Percentiles rank a stretch among this genome's conserved stretches.
These are phyloP conservation scores for Meriones psammophilus DNA, from an alignment of 2,797 vertebrate genomes.

Conservation along the genomic window DNA sequence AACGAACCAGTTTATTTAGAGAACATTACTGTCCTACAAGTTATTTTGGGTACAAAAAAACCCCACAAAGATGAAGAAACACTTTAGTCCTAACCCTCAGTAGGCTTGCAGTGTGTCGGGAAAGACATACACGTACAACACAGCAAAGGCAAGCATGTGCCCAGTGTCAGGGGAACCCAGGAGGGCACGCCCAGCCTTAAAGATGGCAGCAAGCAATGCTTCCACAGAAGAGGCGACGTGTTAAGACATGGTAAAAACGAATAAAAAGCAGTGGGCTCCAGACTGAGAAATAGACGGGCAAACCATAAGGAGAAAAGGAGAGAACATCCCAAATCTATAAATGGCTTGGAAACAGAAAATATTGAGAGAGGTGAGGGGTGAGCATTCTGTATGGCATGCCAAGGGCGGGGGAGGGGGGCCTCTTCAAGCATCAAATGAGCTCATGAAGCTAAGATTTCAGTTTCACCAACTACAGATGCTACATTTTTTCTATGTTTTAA, in stretches of 20 bases:
- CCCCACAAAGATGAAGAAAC: conserved; percentile 10
- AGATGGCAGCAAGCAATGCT: background rate
- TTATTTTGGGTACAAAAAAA: conserved; percentile 14
- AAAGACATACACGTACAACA: background rate
- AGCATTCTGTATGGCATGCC: background rate
- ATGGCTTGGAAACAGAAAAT: background rate
- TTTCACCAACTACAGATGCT: background rate
- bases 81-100: background rate
- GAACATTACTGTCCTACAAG: conserved; percentile 3
- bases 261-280: background rate
- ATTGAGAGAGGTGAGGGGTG: background rate
- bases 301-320: background rate
- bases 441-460: background rate
- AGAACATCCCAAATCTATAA: background rate
- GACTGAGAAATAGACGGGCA: background rate
- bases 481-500: background rate
- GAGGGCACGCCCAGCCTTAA: background rate
- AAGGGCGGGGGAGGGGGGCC: no score
- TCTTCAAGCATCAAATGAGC: background rate
- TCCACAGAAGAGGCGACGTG: background rate
- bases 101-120: background rate
- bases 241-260: background rate
- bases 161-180: background rate
- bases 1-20: conserved; percentile 25
- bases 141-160: background rate